Percentiles rank a stretch among this genome's conserved stretches.
phyloP scores from a whole-genome alignment of 2,797 vertebrate genomes.

The Smutsia temminckii region DNA sequence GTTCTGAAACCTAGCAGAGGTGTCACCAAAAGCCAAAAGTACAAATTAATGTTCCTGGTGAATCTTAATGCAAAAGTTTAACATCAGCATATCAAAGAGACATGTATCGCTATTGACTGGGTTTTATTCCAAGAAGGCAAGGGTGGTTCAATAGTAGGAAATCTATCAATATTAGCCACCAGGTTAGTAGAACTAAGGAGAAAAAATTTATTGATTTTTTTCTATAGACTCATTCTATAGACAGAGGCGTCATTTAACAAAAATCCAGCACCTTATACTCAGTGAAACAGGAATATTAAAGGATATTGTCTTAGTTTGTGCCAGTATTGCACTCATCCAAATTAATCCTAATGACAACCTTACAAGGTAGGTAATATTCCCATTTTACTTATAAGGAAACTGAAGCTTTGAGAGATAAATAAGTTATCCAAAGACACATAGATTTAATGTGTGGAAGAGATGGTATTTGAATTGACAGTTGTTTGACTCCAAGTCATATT shows the following conservation, averaged over 20 bases:
- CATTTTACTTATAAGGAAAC: not conserved
- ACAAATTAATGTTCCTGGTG: not conserved
- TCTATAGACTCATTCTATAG: not conserved
- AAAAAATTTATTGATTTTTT: not conserved
- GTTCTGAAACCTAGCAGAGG: not conserved
- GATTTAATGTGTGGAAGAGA: not conserved
- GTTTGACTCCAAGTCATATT: not conserved
- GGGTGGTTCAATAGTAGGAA: not conserved
- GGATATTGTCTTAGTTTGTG: not conserved
- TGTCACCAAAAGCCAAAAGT: not conserved
- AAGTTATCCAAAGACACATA: not conserved
- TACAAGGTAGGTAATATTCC: not conserved
- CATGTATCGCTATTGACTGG: not conserved
- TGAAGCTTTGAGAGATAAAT: not conserved
- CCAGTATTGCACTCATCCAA: not conserved
- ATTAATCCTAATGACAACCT: not conserved
- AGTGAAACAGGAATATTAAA: not conserved
- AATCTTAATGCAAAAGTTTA: not conserved
- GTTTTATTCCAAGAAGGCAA: not conserved
- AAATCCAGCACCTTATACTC: not conserved
- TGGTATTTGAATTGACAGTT: not conserved
- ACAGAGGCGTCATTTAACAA: not conserved
- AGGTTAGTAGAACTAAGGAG: not conserved
- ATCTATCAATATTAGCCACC: not conserved
- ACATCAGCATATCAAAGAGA: not conserved